Evolutionary conservation across 2,113 vertebrate species (phyloP).

Genomic region (Prunella himalayana): DNA sequence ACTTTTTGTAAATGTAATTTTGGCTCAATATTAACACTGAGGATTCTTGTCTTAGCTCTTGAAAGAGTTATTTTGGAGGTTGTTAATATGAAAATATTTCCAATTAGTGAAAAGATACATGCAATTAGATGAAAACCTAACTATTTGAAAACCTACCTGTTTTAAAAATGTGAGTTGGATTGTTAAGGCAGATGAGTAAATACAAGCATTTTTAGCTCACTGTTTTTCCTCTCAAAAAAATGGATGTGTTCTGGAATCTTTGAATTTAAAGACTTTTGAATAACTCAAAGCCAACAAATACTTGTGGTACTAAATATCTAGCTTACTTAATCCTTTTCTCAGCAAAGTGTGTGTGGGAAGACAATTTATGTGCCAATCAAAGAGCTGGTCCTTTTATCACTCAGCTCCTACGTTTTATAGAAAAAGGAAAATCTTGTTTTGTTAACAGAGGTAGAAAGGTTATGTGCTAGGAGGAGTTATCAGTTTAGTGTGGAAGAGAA

Average conservation of each 20-base stretch:
- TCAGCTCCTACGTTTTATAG: not conserved
- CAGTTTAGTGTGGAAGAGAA: not conserved
- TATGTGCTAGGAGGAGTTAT: not conserved
- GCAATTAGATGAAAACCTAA: not conserved
- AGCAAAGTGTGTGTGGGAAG: not conserved
- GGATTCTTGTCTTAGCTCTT: not conserved
- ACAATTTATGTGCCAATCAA: not conserved
- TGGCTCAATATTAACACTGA: not conserved
- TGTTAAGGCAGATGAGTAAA: not conserved
- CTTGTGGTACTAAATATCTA: conserved; percentile 8
- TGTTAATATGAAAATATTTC: not conserved
- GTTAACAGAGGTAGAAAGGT: not conserved
- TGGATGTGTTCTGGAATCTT: not conserved
- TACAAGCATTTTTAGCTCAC: not conserved
- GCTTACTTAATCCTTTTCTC: conserved; percentile 4
- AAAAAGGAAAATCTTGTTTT: not conserved
- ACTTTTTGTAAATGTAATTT: not conserved
- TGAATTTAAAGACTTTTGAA: conserved; percentile 32
- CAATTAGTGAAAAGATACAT: not conserved
- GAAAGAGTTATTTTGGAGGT: not conserved
- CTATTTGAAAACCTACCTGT: not conserved
- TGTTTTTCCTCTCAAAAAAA: not conserved
- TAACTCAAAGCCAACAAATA: conserved; percentile 31
- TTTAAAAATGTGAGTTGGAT: not conserved
- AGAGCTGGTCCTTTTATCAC: not conserved